A percentile compares a stretch with the other conserved stretches of the same genome.
Evolutionary conservation across 2,888 invertebrate genomes (phyloP).

Genomic region (Xylocampa areola): DNA sequence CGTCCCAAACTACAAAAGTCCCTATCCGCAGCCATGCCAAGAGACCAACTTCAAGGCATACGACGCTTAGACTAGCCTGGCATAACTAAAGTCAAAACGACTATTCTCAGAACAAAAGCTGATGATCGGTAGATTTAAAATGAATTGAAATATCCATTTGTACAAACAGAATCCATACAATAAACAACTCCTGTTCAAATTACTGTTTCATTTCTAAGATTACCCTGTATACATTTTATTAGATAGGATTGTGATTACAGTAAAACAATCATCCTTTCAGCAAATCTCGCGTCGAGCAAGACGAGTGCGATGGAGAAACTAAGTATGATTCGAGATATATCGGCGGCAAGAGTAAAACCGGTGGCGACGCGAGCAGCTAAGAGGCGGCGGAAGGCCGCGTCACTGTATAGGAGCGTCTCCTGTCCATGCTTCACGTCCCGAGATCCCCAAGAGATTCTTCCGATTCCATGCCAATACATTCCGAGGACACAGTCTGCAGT

Average conservation of each 20-base stretch:
- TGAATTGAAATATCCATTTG: constrained; percentile 20
- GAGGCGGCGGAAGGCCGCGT: constrained; percentile 30
- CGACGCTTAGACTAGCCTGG: neutral
- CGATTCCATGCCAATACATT: constrained; percentile 31
- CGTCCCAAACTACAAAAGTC: constrained; percentile 62
- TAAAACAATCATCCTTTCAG: constrained; percentile 78
- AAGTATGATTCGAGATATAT: constrained; percentile 57
- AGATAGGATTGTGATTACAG: constrained; percentile 67
- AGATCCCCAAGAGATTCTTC: neutral
- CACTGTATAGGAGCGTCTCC: constrained; percentile 62
- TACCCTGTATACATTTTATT: constrained; percentile 15
- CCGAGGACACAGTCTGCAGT: constrained; percentile 55
- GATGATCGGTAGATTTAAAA: constrained; percentile 11
- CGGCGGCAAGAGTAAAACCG: constrained; percentile 53
- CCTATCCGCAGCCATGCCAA: constrained; percentile 52
- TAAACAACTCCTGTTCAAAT: constrained; percentile 51
- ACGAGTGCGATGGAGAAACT: constrained; percentile 66
- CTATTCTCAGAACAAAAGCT: constrained; percentile 33
- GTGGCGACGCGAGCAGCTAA: constrained; percentile 29
- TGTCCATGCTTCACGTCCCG: constrained; percentile 60
- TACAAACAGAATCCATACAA: constrained; percentile 45
- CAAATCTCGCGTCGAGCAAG: constrained; percentile 67
- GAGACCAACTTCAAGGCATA: neutral
- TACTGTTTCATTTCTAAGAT: constrained; percentile 56
- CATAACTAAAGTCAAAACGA: neutral